These are phyloP conservation scores for Euplexia lucipara DNA, from an alignment of 2,888 invertebrate genomes.

Conservation along the genomic window DNA sequence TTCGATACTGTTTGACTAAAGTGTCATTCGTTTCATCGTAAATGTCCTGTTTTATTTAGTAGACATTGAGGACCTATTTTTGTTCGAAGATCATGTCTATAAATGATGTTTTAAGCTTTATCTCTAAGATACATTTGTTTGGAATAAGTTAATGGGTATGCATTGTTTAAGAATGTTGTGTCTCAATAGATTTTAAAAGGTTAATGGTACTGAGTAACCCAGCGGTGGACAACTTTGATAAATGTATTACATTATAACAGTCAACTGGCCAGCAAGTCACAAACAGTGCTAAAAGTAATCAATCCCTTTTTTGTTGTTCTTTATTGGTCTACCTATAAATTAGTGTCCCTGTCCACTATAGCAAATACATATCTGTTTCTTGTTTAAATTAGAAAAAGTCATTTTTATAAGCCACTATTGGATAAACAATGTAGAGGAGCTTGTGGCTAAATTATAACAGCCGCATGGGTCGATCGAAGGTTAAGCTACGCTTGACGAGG, in stretches of 20 bases:
- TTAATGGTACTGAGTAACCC: neutral
- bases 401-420: too few species aligned
- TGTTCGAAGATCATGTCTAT: slow-evolving; percentile 27
- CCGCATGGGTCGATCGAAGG: too few species aligned
- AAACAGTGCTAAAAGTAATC: neutral
- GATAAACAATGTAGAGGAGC: too few species aligned
- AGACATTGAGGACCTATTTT: slow-evolving; percentile 41
- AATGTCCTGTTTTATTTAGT: slow-evolving; percentile 56
- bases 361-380: too few species aligned
- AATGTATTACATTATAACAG: too few species aligned
- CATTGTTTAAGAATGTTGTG: neutral
- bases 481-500: too few species aligned
- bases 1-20: slow-evolving; percentile 77
- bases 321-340: too few species aligned
- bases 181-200: neutral
- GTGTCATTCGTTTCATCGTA: slow-evolving; percentile 67
- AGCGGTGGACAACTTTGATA: too few species aligned
- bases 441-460: too few species aligned
- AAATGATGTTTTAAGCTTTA: slow-evolving; percentile 38
- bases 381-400: too few species aligned
- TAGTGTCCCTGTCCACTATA: too few species aligned
- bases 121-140: neutral
- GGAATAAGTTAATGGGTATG: slow-evolving; percentile 12
- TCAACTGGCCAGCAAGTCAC: neutral
- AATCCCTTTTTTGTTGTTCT: too few species aligned